Percentiles rank a stretch among this genome's conserved stretches.
Evolutionary conservation across 2,113 vertebrate genomes (phyloP).

Genomic region (Nothocercus julius): DNA sequence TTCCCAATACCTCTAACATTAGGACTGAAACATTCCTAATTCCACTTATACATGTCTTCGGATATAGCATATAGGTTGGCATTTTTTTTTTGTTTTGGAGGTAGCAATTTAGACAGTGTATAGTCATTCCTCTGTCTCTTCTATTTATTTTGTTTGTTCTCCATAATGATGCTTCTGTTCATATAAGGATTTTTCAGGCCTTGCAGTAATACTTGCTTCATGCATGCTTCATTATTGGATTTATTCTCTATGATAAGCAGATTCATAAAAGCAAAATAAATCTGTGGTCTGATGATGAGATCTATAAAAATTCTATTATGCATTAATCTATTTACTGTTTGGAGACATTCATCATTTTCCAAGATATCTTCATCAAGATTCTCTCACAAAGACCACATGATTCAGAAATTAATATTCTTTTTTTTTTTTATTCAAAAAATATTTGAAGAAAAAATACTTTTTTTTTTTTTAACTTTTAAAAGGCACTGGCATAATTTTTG

Average conservation of each 20-base stretch:
- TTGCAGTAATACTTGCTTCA: neutral
- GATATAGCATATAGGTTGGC: neutral
- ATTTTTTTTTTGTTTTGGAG: neutral
- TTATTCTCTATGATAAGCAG: neutral
- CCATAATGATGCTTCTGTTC: neutral
- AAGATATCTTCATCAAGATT: neutral
- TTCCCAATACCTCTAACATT: neutral
- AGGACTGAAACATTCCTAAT: neutral
- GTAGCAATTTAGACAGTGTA: neutral
- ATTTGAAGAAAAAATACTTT: neutral
- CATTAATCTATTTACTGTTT: neutral
- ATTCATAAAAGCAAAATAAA: neutral
- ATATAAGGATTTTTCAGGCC: neutral
- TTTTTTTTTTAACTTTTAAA: neutral
- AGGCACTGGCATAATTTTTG: neutral
- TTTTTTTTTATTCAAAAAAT: neutral
- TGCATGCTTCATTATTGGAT: neutral
- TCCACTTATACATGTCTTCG: neutral
- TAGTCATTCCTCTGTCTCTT: neutral
- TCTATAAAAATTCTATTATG: neutral
- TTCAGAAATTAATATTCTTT: neutral
- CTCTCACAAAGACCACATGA: neutral
- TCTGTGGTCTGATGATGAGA: neutral
- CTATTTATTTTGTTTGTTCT: neutral
- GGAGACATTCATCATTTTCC: neutral